Conservation (phyloP, 2,888 invertebrate species). For the Acanthacorydalis orientalis region DNA sequence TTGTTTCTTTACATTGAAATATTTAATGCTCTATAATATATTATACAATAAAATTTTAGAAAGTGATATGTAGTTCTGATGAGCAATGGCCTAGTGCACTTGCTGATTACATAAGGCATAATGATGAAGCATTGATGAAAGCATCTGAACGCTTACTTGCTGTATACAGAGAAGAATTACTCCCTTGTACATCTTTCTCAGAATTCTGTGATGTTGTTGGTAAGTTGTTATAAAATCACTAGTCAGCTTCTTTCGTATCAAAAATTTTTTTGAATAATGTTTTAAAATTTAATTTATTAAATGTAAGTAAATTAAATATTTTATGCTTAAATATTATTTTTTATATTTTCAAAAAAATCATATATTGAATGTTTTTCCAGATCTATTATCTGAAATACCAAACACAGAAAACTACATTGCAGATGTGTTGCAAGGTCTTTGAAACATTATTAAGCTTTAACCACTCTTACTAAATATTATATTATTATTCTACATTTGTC, state of each 20-base stretch:
- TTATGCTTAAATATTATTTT: slow-evolving; percentile 8
- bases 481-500: too few species aligned
- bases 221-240: slow-evolving; percentile 18
- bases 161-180: slow-evolving; percentile 71
- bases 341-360: background rate
- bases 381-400: slow-evolving; percentile 46
- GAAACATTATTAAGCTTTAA: slow-evolving; percentile 3
- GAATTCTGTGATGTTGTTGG: slow-evolving; percentile 91
- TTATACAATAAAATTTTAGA: slow-evolving; percentile 25
- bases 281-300: too few species aligned
- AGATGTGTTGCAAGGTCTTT: slow-evolving; percentile 31
- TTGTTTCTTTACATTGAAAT: slow-evolving; percentile 2
- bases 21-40: background rate
- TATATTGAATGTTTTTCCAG: slow-evolving; percentile 24
- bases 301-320: too few species aligned
- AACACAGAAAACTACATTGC: slow-evolving; percentile 43
- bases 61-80: slow-evolving; percentile 46
- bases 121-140: slow-evolving; percentile 81
- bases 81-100: slow-evolving; percentile 81
- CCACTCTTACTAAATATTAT: too few species aligned
- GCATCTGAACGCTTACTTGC: slow-evolving; percentile 69
- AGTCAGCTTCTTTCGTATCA: background rate
- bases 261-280: too few species aligned
- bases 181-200: slow-evolving; percentile 76
- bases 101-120: slow-evolving; percentile 86